These are phyloP conservation scores for Ophion obscuratus DNA, from an alignment of 2,888 invertebrate species.

Conservation along the genomic window DNA sequence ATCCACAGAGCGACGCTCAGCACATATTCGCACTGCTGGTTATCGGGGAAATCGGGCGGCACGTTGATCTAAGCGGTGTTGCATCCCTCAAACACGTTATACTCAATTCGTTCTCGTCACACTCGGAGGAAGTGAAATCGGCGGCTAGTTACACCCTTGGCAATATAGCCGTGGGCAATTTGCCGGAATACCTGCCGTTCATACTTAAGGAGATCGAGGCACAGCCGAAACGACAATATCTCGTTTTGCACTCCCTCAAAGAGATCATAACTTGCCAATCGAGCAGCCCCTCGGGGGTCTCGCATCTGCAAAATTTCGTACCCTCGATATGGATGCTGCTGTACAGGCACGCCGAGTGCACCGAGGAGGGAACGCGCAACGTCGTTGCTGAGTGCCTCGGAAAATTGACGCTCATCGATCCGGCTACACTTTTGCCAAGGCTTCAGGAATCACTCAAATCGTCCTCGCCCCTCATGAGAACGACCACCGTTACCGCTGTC, in stretches of 20 bases:
- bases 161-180: conserved; percentile 97
- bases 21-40: conserved; percentile 97
- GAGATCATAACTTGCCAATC: conserved; percentile 91
- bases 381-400: conserved; percentile 99
- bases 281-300: conserved; percentile 85
- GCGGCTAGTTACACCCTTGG: conserved; percentile 99
- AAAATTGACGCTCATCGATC: conserved; percentile 97
- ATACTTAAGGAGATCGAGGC: conserved; percentile 97
- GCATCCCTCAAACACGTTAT: conserved; percentile 91
- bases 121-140: conserved; percentile 98
- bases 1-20: conserved; percentile 90
- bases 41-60: conserved; percentile 98
- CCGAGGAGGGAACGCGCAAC: conserved; percentile 99
- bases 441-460: conserved; percentile 93
- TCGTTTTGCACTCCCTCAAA: conserved; percentile 97
- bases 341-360: conserved; percentile 97
- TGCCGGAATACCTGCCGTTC: conserved; percentile 96
- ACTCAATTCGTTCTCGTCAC: conserved; percentile 94
- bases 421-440: conserved; percentile 93
- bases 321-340: conserved; percentile 96
- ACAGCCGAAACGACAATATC: conserved; percentile 97
- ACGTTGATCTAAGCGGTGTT: conserved; percentile 94
- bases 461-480: conserved; percentile 94
- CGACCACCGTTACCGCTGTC: conserved; percentile 98
- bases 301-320: conserved; percentile 88